Evolutionary conservation across 1,140 invertebrate species (phyloP).

Genomic region (Aradophagus sp.): DNA sequence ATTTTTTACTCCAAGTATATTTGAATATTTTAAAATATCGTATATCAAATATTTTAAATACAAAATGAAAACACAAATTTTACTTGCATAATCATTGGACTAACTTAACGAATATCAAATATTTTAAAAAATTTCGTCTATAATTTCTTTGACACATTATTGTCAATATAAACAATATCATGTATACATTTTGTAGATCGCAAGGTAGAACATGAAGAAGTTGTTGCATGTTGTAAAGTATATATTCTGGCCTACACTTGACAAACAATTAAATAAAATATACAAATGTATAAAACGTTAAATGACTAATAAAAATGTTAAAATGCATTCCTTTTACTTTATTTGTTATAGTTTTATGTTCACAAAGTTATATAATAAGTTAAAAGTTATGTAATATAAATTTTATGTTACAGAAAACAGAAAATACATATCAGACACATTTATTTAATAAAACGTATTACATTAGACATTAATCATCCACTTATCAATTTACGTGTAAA

Average conservation of each 20-base stretch:
- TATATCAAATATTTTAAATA: no score
- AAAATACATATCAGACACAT: no score
- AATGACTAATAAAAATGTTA: slow-evolving; percentile 39
- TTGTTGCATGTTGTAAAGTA: slow-evolving; percentile 44
- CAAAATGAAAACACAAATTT: background rate
- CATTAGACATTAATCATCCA: no score
- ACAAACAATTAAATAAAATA: slow-evolving; percentile 29
- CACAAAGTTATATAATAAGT: no score
- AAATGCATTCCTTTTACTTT: slow-evolving; percentile 6
- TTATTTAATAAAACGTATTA: no score
- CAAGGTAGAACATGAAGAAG: slow-evolving; percentile 36
- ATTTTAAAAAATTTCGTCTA: slow-evolving; percentile 6
- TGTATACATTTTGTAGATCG: slow-evolving; percentile 34
- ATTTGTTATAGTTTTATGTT: no score
- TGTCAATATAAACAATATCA: slow-evolving; percentile 28
- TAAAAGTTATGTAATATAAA: no score
- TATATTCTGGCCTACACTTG: slow-evolving; percentile 42
- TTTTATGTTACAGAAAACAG: no score
- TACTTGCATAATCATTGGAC: no score
- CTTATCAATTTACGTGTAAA: no score
- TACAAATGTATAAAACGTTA: slow-evolving; percentile 41
- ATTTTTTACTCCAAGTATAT: slow-evolving; percentile 3
- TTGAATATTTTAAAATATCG: no score
- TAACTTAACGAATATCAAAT: slow-evolving; percentile 6
- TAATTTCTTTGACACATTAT: slow-evolving; percentile 10